A percentile compares a stretch with the other conserved stretches of the same genome.
These are phyloP conservation scores for Trichechus manatus DNA, from an alignment of 2,113 vertebrate species.

Conservation along the genomic window DNA sequence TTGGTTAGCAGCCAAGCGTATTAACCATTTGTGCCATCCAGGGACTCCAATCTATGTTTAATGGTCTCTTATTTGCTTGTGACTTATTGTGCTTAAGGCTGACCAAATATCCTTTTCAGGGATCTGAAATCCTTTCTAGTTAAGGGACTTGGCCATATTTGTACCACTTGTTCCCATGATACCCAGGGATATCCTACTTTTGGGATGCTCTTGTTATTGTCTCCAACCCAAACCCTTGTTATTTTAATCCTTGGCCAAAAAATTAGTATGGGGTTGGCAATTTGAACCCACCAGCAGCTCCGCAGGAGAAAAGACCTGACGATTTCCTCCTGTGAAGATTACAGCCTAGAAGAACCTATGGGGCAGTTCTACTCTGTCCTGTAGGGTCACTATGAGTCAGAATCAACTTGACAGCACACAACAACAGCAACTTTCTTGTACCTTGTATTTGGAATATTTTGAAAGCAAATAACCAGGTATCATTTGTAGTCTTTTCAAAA, in stretches of 20 bases:
- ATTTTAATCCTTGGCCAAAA: conserved; percentile 17
- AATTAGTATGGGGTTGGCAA: neutral
- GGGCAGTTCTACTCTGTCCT: no score
- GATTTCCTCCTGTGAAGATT: no score
- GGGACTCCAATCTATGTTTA: neutral
- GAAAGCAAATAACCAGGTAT: conserved; percentile 24
- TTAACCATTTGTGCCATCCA: neutral
- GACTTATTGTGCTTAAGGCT: conserved; percentile 16
- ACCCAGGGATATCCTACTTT: neutral
- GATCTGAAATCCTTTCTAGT: neutral
- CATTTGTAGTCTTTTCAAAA: conserved; percentile 50
- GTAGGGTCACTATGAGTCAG: no score
- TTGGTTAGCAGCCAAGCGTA: neutral
- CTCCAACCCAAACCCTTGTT: neutral
- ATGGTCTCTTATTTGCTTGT: neutral
- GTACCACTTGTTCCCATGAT: neutral
- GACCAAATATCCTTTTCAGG: neutral
- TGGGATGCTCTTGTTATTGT: neutral
- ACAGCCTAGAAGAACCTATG: no score
- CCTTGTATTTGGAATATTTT: conserved; percentile 57
- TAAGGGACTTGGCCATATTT: neutral
- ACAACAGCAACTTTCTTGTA: neutral
- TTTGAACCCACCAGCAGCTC: no score
- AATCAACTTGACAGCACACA: no score
- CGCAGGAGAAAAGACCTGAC: no score